A percentile compares a stretch with the other conserved stretches of the same genome.
Evolutionary conservation across 2,888 invertebrate genomes (phyloP).

Genomic region (Iphiclides podalirius): DNA sequence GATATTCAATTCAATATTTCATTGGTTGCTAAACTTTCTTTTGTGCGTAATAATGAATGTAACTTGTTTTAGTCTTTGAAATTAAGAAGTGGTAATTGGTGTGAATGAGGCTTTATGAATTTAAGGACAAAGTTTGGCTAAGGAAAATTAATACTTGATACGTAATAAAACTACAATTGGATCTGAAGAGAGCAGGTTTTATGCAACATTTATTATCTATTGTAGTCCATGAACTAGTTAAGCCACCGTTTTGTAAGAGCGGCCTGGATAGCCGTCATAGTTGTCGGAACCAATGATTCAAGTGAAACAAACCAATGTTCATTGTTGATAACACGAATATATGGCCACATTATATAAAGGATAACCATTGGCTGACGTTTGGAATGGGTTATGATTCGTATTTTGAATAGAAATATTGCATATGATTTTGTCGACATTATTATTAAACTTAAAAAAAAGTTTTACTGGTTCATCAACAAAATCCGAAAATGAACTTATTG

Average conservation of each 20-base stretch:
- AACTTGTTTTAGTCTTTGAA: too few relatives aligned
- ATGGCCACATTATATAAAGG: neutral
- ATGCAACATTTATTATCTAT: conserved; percentile 61
- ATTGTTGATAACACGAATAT: neutral
- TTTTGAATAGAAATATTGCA: neutral
- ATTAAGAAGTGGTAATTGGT: too few relatives aligned
- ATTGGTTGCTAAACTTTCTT: too few relatives aligned
- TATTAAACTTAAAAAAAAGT: too few relatives aligned
- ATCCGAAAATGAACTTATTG: too few relatives aligned
- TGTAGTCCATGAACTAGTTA: conserved; percentile 70
- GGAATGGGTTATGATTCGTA: neutral
- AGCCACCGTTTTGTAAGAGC: conserved; percentile 51
- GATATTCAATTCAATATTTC: too few relatives aligned
- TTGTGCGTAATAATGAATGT: too few relatives aligned
- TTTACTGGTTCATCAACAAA: too few relatives aligned
- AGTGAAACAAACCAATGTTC: conserved; percentile 27
- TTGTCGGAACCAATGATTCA: conserved; percentile 30
- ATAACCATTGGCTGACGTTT: neutral
- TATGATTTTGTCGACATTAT: neutral
- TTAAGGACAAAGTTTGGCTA: too few relatives aligned
- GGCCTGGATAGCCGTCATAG: conserved; percentile 59
- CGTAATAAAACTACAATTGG: neutral
- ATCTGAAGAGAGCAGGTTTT: conserved; percentile 39
- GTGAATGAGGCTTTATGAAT: too few relatives aligned
- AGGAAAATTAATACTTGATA: too few relatives aligned